phyloP scores from a whole-genome alignment of 2,113 vertebrate species.

The Gasterosteus nipponicus region DNA sequence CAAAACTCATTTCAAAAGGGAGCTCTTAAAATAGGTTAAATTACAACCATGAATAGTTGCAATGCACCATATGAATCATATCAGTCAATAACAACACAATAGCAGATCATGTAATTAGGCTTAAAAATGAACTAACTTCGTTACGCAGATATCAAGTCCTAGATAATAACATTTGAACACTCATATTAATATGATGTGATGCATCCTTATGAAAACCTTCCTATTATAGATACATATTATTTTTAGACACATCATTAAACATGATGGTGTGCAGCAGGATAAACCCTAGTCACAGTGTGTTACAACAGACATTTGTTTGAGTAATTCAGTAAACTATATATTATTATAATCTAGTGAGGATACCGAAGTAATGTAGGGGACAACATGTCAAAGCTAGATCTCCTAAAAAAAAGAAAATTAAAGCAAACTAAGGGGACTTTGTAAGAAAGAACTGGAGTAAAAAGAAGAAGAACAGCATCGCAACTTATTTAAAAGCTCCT shows the following conservation, averaged over 20 bases:
- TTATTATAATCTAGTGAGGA: not conserved
- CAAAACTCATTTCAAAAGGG: constrained; percentile 15
- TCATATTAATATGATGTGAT: not conserved
- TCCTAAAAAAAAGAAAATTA: not conserved
- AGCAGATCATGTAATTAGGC: constrained; percentile 8
- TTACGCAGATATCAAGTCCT: not conserved
- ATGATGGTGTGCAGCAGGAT: too few species aligned
- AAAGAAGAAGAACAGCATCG: not conserved
- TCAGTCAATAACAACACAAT: constrained; percentile 17
- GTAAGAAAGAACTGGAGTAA: not conserved
- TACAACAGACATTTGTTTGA: not conserved
- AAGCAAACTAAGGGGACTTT: not conserved
- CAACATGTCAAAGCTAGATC: not conserved
- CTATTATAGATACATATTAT: not conserved
- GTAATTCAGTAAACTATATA: not conserved
- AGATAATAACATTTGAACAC: not conserved
- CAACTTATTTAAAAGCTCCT: constrained; percentile 4
- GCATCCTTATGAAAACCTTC: not conserved
- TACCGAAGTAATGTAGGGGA: not conserved
- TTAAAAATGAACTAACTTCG: constrained; percentile 6
- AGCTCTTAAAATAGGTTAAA: not conserved
- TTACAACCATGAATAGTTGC: not conserved
- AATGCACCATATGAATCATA: not conserved
- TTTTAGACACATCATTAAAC: not conserved
- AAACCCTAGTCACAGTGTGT: too few species aligned